Evolutionary conservation across 1,140 invertebrate genomes (phyloP), one percentile per base, ranked within the genome.

Genomic region (Drosophila saltans): DNA sequence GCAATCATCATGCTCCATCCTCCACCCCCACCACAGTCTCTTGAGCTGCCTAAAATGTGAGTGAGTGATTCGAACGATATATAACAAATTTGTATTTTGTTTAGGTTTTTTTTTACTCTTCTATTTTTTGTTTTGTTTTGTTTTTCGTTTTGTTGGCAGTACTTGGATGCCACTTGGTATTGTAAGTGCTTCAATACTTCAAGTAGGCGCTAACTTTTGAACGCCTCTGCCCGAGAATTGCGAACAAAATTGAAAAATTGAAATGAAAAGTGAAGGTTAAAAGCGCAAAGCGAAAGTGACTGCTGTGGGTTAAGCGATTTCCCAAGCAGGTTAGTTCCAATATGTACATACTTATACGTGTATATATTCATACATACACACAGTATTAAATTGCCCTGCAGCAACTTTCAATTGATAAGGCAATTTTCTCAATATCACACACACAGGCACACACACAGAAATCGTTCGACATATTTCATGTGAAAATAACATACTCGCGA

Each of bases 191-290:
- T 67, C 58, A 75, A 70, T 72, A 69, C 68, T 72, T 83, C 57
- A 80, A 83, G 74, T 78, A 75, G 81, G 81, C 74, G 81, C 81
- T 69, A 78, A 68, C 8, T 77, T 76, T 43, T 67, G 59, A 40
- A 43, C 69, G 65, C 66, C 67, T 66, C 62, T 60, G 70, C 55
- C 78, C 78, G 40, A 83, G 80, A 81, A 81, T 81, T 21, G 66
- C 60, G 45, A 75, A 58, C 61, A 43, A 40, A 75, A 72, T 28
- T n/a, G 52, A 52, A 43, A 40, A 75, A 72, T 28, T n/a, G 52
- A 52, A 68, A 55, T 52, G 65, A 81, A 81, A 86, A 86, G 80
- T 83, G 83, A 86, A 86, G 84, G 83, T 86, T 88, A 86, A 71
- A 71, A 71, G 71, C 74, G 74, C 43, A 41, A 82, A 77, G 83